Percentiles rank a stretch among this genome's conserved stretches.
Evolutionary conservation across 2,113 vertebrate genomes (phyloP).

Genomic region (Anthoscopus minutus): DNA sequence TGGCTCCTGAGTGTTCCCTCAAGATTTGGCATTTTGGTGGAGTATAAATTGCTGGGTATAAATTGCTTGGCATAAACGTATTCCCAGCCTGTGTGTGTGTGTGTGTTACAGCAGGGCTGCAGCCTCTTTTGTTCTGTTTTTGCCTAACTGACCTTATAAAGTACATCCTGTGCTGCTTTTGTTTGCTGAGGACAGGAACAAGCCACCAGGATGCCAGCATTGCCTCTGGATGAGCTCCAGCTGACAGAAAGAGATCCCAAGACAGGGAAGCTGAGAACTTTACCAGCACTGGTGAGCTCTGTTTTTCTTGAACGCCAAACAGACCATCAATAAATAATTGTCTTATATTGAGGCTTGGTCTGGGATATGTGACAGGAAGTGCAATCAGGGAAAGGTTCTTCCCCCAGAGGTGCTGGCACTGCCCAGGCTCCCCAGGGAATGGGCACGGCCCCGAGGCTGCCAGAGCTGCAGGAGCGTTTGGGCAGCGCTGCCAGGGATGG

Average conservation of each 20-base stretch:
- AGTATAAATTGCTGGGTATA: neutral
- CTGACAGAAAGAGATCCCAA: constrained; percentile 75
- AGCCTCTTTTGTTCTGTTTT: neutral
- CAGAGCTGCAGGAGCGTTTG: neutral
- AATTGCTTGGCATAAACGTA: neutral
- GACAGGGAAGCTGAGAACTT: constrained; percentile 76
- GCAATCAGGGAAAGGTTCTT: neutral
- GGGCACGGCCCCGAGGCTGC: neutral
- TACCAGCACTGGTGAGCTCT: constrained; percentile 86
- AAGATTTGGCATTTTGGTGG: neutral
- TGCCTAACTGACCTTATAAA: neutral
- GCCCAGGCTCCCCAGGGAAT: neutral
- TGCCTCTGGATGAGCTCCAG: constrained; percentile 89
- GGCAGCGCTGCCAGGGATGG: neutral
- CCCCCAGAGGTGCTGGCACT: neutral
- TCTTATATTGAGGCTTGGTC: neutral
- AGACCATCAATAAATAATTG: neutral
- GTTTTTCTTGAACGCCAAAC: neutral
- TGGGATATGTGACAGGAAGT: neutral
- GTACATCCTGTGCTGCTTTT: neutral
- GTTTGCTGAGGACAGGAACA: neutral
- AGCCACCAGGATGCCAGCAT: constrained; percentile 58
- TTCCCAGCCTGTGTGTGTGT: neutral
- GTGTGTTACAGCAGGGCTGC: neutral
- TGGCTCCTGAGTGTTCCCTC: neutral